A percentile compares a stretch with the other conserved stretches of the same genome.
Conservation (phyloP, 2,888 invertebrate genomes). For the Andricus curvator region DNA sequence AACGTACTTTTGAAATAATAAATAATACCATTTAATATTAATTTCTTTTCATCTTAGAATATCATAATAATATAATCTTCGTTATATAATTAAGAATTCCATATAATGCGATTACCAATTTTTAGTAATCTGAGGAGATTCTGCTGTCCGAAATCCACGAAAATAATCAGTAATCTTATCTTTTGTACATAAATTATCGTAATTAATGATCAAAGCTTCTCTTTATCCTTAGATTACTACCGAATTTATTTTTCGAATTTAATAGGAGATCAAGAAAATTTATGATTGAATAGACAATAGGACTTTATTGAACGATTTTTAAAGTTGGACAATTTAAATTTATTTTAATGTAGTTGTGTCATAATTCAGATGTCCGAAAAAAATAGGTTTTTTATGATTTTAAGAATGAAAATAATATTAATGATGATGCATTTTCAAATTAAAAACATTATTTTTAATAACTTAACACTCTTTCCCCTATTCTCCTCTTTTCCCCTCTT, state of each 20-base stretch:
- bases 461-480: no score
- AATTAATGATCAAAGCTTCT: constrained; percentile 6
- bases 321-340: background rate
- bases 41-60: background rate
- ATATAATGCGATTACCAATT: background rate
- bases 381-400: no score
- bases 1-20: constrained; percentile 50
- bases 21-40: constrained; percentile 25
- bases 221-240: background rate
- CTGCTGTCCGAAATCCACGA: background rate
- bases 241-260: background rate
- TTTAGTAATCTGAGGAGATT: background rate
- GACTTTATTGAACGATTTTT: background rate
- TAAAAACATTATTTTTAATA: no score
- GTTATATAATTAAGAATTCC: background rate
- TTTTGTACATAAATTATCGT: background rate
- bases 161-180: constrained; percentile 7
- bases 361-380: no score
- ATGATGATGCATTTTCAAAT: no score
- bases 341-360: background rate
- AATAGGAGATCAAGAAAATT: background rate
- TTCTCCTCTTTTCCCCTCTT: no score
- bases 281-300: background rate
- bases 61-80: background rate
- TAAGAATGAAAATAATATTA: no score